Percentiles rank a stretch among this genome's conserved stretches.
Evolutionary conservation across 2,888 invertebrate species (phyloP).

Genomic region (Coleophora flavipennella): DNA sequence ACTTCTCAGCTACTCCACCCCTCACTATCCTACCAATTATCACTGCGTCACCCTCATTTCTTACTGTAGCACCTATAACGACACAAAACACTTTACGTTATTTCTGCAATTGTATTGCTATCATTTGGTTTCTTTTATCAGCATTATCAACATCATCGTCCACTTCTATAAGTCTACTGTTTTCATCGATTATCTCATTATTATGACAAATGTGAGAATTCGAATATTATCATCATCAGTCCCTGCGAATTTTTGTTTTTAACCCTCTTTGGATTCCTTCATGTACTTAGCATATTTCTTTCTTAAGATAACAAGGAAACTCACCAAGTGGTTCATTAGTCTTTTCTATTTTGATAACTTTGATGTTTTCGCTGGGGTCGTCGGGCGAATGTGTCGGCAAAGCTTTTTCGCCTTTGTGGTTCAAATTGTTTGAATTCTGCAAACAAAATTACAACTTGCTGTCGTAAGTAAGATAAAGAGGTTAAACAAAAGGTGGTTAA

Average conservation of each 20-base stretch:
- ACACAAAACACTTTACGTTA: neutral
- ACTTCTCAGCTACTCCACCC: constrained; percentile 97
- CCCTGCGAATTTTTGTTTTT: no score
- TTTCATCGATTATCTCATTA: no score
- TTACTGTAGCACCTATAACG: constrained; percentile 78
- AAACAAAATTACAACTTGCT: constrained; percentile 14
- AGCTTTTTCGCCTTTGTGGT: constrained; percentile 52
- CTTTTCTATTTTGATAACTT: constrained; percentile 97
- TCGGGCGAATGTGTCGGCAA: constrained; percentile 45
- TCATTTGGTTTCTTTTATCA: no score
- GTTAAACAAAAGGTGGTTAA: no score
- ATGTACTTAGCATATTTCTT: no score
- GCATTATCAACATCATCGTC: no score
- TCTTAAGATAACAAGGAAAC: constrained; percentile 15
- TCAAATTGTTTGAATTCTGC: constrained; percentile 53
- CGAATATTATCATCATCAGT: no score
- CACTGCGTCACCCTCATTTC: constrained; percentile 96
- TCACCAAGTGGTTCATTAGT: constrained; percentile 91
- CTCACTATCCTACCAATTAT: constrained; percentile 96
- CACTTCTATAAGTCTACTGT: no score
- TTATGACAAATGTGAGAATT: no score
- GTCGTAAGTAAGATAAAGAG: no score
- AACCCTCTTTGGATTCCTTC: no score
- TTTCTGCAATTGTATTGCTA: no score
- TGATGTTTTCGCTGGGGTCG: constrained; percentile 81